Conservation (phyloP, 2,888 invertebrate species). For the Acanthoscelides obtectus region DNA sequence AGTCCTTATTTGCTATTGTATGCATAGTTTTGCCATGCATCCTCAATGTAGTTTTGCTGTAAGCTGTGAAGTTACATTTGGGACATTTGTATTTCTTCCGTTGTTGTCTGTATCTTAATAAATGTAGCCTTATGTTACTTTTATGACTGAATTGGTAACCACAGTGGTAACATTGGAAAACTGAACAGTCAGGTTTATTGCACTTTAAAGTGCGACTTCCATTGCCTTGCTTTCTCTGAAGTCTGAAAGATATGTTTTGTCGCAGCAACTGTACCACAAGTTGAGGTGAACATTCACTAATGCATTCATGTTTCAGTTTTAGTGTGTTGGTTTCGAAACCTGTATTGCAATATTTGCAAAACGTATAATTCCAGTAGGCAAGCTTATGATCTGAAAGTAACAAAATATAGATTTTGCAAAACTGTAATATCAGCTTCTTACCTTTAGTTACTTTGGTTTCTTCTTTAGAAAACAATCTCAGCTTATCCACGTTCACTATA, state of each 20-base stretch:
- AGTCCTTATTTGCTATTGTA: neutral
- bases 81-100: neutral
- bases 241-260: neutral
- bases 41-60: neutral
- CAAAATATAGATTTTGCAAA: neutral
- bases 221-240: neutral
- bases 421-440: no score
- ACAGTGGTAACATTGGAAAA: neutral
- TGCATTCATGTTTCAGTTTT: neutral
- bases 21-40: neutral
- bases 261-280: neutral
- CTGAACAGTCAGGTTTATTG: neutral
- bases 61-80: neutral
- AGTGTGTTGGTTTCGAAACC: neutral
- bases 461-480: no score
- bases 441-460: no score
- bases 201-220: neutral
- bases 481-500: no score
- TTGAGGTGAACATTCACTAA: neutral
- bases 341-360: neutral
- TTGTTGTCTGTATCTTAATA: neutral
- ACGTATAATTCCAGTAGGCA: neutral
- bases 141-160: neutral
- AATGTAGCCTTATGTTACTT: neutral
- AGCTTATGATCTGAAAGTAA: neutral